Evolutionary conservation across 2,797 vertebrate species (phyloP), one percentile per base, ranked within the genome.

Genomic region (Sarcoramphus papa): DNA sequence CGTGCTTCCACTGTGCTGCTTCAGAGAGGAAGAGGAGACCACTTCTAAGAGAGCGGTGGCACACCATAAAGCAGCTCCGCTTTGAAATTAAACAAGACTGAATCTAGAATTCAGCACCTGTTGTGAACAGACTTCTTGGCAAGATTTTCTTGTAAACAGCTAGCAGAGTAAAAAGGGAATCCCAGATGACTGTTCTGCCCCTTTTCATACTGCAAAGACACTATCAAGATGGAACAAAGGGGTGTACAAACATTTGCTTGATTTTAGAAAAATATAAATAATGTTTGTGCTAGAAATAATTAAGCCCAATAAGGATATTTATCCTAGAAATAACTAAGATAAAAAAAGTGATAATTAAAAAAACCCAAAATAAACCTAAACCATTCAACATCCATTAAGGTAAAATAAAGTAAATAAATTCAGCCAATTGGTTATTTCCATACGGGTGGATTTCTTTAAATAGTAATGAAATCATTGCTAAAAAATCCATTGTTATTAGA

Each of bases 401-500:
- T 95, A 96, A 97, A 97, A 93, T 88, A 96, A 97, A 98, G 97
- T 85, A 95, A 95, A 97, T 97, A 97, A 97, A 95, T 96, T 89
- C 94, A 97, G 97, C 95, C 96, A 97, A 98, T 97, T 97, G 96
- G 95, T 96, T 97, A 98, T 96, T 98, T 98, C 97, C 95, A 97
- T 92, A 97, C 21, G 40, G 96, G 88, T 96, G 92, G 96, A 98
- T 98, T 98, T 98, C 97, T 97, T 98, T 98, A 98, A 98, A 98
- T 98, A 96, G 97, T 98, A 98, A 98, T 98, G 97, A 98, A 98
- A 98, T 98, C 97, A 98, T 96, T 98, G 97, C 97, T 97, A 97
- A 97, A 98, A 98, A 98, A 98, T 98, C 98, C 97, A 98, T 98
- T 98, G 98, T 98, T 98, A 97, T 98, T 98, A 97, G 98, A 98